Evolutionary conservation across 2,113 vertebrate species (phyloP).

Genomic region (Protobothrops mucrosquamatus): DNA sequence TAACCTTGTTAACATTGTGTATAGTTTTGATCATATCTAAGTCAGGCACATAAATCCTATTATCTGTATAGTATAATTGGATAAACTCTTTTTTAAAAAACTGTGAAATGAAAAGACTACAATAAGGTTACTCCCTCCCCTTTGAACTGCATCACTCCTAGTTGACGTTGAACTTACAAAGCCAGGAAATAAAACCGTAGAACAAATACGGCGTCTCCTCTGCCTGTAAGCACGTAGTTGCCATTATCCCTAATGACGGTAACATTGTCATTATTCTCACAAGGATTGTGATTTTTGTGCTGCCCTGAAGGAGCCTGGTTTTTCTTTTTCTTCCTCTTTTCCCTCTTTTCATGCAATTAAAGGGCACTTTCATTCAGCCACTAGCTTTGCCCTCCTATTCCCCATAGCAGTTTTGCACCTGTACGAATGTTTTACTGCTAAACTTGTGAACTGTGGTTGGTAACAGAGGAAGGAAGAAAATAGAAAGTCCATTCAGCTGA

Average conservation of each 20-base stretch:
- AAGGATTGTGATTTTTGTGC: not conserved
- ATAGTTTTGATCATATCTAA: constrained; percentile 14
- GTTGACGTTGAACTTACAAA: constrained; percentile 48
- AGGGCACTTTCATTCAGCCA: not conserved
- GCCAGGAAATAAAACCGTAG: constrained; percentile 48
- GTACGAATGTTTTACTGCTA: not conserved
- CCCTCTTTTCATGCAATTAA: constrained; percentile 11
- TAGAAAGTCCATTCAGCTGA: not conserved
- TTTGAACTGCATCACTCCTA: constrained; percentile 30
- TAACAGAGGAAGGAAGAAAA: not conserved
- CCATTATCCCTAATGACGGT: constrained; percentile 15
- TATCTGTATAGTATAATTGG: constrained; percentile 37
- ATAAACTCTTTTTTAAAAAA: constrained; percentile 38
- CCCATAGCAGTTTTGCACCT: not conserved
- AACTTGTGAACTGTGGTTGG: not conserved
- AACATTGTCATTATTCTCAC: constrained; percentile 14
- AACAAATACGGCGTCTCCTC: constrained; percentile 37
- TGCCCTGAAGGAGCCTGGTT: not conserved
- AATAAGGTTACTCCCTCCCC: not conserved
- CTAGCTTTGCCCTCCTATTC: not conserved
- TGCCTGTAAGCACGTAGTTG: constrained; percentile 19
- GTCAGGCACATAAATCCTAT: not conserved
- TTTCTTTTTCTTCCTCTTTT: not conserved
- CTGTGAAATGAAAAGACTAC: constrained; percentile 41
- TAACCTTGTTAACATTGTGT: constrained; percentile 12